phyloP scores from a whole-genome alignment of 2,888 invertebrate genomes.

The Polydrusus cervinus region DNA sequence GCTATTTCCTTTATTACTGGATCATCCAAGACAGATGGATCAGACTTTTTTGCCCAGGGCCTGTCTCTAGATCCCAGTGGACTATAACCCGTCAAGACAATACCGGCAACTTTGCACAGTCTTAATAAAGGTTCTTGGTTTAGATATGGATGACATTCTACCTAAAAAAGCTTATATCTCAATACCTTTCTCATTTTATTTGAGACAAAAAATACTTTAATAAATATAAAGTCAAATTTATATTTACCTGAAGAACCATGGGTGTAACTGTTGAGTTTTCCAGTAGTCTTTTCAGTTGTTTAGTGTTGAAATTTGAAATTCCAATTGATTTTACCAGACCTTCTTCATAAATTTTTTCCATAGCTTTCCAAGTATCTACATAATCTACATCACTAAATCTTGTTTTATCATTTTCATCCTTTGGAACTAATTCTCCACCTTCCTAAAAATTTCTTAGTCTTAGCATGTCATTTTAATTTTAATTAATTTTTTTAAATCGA shows the following conservation, averaged over 20 bases:
- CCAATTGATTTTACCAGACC: slow-evolving; percentile 81
- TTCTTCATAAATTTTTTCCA: slow-evolving; percentile 78
- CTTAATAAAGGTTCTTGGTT: slow-evolving; percentile 80
- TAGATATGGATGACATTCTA: slow-evolving; percentile 78
- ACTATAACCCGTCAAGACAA: slow-evolving; percentile 84
- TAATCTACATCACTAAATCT: slow-evolving; percentile 76
- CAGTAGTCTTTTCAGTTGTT: slow-evolving; percentile 79
- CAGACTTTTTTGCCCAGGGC: slow-evolving; percentile 80
- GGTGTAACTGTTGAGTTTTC: slow-evolving; percentile 75
- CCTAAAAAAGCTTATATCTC: slow-evolving; percentile 71
- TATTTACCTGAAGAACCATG: slow-evolving; percentile 59
- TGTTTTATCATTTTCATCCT: slow-evolving; percentile 56
- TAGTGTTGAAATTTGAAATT: slow-evolving; percentile 83
- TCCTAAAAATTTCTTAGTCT: too few species aligned
- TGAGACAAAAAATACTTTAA: background rate
- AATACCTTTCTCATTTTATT: background rate
- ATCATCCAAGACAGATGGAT: slow-evolving; percentile 77
- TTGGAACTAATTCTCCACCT: slow-evolving; percentile 58
- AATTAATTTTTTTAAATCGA: too few species aligned
- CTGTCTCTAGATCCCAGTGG: slow-evolving; percentile 85
- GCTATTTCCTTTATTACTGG: slow-evolving; percentile 77
- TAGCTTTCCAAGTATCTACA: slow-evolving; percentile 79
- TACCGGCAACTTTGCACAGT: slow-evolving; percentile 77
- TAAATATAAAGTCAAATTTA: too few species aligned
- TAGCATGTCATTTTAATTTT: too few species aligned